Evolutionary conservation across 2,797 vertebrate species (phyloP).

Genomic region (Darevskia mixta): DNA sequence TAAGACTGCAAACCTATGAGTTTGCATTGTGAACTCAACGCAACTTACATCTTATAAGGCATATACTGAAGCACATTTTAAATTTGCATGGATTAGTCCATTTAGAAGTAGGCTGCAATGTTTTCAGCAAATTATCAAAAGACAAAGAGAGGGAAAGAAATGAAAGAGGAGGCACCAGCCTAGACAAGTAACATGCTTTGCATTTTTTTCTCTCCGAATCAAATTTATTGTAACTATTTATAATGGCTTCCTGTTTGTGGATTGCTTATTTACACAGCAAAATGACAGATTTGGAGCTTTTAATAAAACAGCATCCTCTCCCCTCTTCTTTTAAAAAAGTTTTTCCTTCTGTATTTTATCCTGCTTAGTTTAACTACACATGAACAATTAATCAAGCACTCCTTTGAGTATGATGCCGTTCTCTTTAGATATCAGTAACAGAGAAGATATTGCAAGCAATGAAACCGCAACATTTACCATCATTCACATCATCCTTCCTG

Average conservation of each 20-base stretch:
- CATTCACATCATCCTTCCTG: neutral
- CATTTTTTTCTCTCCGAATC: neutral
- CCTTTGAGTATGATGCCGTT: neutral
- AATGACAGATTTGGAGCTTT: conserved; percentile 11
- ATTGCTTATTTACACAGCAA: conserved; percentile 13
- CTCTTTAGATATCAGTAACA: conserved; percentile 2
- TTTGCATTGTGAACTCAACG: neutral
- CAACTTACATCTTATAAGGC: neutral
- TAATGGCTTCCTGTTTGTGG: neutral
- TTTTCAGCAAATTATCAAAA: neutral
- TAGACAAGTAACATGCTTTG: neutral
- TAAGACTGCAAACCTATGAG: neutral
- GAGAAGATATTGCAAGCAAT: conserved; percentile 10
- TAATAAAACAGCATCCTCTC: conserved; percentile 16
- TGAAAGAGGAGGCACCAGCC: neutral
- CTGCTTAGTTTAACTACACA: neutral
- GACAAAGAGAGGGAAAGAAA: neutral
- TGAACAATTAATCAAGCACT: conserved; percentile 15
- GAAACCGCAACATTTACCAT: conserved; percentile 13
- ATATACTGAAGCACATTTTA: neutral
- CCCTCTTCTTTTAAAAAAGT: neutral
- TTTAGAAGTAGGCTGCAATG: neutral
- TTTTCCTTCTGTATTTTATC: conserved; percentile 2
- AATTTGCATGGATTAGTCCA: neutral
- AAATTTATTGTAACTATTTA: conserved; percentile 25